Percentiles rank a stretch among this genome's conserved stretches.
Evolutionary conservation across 2,113 vertebrate species (phyloP).

Genomic region (Pterophyllum scalare): DNA sequence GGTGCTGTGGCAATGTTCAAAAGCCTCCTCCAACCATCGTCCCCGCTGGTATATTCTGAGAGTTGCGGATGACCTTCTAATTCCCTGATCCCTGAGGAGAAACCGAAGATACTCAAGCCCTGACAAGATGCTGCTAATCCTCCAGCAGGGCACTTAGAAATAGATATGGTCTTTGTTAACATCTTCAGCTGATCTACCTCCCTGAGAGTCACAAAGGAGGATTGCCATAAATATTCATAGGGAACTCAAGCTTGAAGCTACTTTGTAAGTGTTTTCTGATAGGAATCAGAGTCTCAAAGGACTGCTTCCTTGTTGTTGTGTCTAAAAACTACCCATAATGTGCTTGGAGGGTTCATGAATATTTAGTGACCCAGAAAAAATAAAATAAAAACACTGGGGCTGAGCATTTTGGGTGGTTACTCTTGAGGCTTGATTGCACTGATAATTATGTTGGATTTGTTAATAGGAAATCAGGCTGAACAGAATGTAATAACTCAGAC

Average conservation of each 20-base stretch:
- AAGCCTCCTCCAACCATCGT: not conserved
- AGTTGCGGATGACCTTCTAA: conserved; percentile 25
- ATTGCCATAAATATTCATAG: conserved; percentile 64
- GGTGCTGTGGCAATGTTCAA: conserved; percentile 20
- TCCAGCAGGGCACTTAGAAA: conserved; percentile 32
- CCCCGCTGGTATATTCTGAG: conserved; percentile 1
- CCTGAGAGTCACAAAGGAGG: conserved; percentile 16
- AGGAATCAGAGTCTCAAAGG: conserved; percentile 54
- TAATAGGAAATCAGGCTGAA: conserved; percentile 21
- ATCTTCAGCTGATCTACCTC: conserved; percentile 34
- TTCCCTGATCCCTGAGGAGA: conserved; percentile 11
- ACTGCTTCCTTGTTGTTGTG: conserved; percentile 33
- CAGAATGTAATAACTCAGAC: not conserved
- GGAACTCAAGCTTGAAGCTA: conserved; percentile 16
- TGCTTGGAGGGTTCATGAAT: conserved; percentile 64
- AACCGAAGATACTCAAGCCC: conserved; percentile 18
- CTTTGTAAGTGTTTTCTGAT: conserved; percentile 36
- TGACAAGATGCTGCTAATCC: conserved; percentile 35
- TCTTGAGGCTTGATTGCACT: conserved; percentile 26
- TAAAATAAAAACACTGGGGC: not conserved
- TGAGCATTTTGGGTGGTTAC: conserved; percentile 35
- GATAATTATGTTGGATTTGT: conserved; percentile 47
- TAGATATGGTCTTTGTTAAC: conserved; percentile 32
- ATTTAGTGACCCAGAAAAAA: conserved; percentile 59
- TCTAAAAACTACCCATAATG: conserved; percentile 49